Base-by-base conservation (phyloP, 2,113 vertebrate species). In the Micronycteris hirsuta region DNA sequence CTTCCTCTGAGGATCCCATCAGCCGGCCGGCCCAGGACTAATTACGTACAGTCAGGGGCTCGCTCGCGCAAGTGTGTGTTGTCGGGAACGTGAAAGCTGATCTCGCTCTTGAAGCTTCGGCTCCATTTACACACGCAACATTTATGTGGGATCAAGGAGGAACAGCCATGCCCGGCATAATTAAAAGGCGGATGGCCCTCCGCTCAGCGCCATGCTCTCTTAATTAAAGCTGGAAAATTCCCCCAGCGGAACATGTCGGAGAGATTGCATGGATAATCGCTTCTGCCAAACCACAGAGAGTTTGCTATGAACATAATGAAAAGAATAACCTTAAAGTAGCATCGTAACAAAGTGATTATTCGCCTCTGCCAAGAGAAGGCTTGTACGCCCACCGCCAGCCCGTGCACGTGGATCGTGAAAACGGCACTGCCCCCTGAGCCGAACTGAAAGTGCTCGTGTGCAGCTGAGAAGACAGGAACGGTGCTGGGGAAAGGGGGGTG, bases 31-130 rank as follows among this genome's bases (percentile, higher is more conserved):
- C 96, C 97, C 92, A 76, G 19, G 3, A 93, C 92, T 97, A 97
- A 98, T 98, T 98, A 97, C 58, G 33, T 58, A 89, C 68, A 89
- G 95, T 97, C 95, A 91, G 97, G 95, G 92, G 71, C 84, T 96
- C 89, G 63, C 96, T 96, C 95, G 85, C 36, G 28, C 81, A 78
- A 82, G 94, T 87, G 65, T 41, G 82, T 97, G 96, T 96, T 94
- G 20, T 95, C 88, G 87, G 26, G 45, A 92, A 97, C 38, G 73
- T 89, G 88, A 80, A 98, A 93, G 33, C 73, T 20, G 71, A 97
- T 95, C 94, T 93, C 36, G 5, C 19, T 90, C 88, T 93, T 28
- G 24, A 45, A 93, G 86, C 52, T 67, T 83, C 88, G 94, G 78
- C 73, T 89, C 85, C 94, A 68, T 93, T 97, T 97, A 89, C 93